phyloP scores from a whole-genome alignment of 1,140 invertebrate species.

The Protaetia brevitarsis region DNA sequence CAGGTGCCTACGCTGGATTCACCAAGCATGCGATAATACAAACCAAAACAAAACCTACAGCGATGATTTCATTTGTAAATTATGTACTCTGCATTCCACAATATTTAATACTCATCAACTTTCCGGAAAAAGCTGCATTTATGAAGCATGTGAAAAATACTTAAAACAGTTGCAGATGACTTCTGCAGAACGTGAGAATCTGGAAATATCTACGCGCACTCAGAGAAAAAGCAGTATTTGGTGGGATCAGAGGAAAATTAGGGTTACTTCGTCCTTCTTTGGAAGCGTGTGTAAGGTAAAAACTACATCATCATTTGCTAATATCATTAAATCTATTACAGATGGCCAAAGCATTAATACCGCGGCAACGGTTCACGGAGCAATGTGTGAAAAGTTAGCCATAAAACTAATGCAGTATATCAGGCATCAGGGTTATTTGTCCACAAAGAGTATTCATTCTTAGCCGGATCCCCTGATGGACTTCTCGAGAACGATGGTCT shows the following conservation, averaged over 20 bases:
- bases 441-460: background rate
- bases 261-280: background rate
- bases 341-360: background rate
- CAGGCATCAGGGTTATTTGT: conserved; percentile 5
- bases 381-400: background rate
- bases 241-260: background rate
- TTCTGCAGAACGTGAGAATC: background rate
- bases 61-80: no score
- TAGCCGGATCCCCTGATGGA: background rate
- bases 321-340: background rate
- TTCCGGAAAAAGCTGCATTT: background rate
- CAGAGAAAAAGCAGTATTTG: background rate
- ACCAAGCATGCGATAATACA: no score
- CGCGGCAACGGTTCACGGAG: background rate
- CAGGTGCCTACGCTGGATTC: no score
- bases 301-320: background rate
- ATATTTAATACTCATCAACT: background rate
- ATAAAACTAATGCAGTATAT: background rate
- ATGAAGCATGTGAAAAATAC: background rate
- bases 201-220: background rate
- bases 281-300: background rate
- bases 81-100: background rate
- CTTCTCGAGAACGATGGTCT: background rate
- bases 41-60: no score
- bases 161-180: background rate